Evolutionary conservation across 2,888 invertebrate genomes (phyloP), one percentile per base, ranked within the genome.

Genomic region (Dolichomitus sp.): DNA sequence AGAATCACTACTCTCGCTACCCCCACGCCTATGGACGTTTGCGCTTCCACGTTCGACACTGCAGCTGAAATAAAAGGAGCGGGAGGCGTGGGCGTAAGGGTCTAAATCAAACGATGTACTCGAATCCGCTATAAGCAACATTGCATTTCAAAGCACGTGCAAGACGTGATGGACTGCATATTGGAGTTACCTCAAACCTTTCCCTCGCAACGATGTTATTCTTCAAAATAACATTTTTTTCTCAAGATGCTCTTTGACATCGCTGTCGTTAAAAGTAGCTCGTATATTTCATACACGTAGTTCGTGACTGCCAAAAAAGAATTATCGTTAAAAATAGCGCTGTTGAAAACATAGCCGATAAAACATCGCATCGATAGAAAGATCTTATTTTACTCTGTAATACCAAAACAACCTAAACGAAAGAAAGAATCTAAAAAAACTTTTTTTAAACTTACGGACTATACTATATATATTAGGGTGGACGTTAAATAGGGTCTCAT

Each of bases 11-110:
- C 92, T 0, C 85, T 93, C 4, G 91, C 92, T 5, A 86, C 85
- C 0, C 90, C 91, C 0, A 91, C 92, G 23, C 91, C 92, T 0
- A 91, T 91, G n/a, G 92, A 93, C 9, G 90, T 92, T 68, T 92
- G 89, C 52, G 92, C 92, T 6, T 92, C 92, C 3, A 91, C 91
- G 23, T 90, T 92, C 74, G 93, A 93, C 63, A 80, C 91, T 5
- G 59, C 81, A 9, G 77, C 90, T 3, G 92, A 92, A 50, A 90
- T 92, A 3, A 90, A 91, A 63, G 84, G 86, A 14, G 90, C 91
- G 45, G 87, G 69, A 12, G 89, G 90, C 6, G 82, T 92, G 4
- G 91, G 92, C 19, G 90, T 93, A 4, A 87, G 87, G 57, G 92
- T 92, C 11, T 92, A 85, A 88, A 69, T 54, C 50, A 23, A 77